Conservation (phyloP, 2,888 invertebrate species). For the Microdon myrmicae region DNA sequence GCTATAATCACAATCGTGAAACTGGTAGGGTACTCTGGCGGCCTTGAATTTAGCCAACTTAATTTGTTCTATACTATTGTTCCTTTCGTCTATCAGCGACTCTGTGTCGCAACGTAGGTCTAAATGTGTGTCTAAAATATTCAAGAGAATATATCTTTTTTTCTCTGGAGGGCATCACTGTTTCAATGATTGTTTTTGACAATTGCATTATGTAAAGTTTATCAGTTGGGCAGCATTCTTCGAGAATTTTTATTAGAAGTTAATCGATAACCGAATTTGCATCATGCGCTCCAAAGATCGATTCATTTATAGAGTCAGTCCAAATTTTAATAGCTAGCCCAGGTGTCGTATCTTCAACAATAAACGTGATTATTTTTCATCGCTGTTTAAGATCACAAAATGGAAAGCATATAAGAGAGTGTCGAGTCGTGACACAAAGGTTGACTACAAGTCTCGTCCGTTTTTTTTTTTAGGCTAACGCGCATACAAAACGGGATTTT, state of each 20-base stretch:
- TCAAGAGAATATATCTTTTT: slow-evolving; percentile 58
- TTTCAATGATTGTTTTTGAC: slow-evolving; percentile 55
- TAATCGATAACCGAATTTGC: slow-evolving; percentile 50
- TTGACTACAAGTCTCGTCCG: slow-evolving; percentile 52
- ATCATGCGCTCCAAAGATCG: slow-evolving; percentile 17
- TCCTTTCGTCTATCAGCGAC: slow-evolving; percentile 32
- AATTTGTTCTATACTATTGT: slow-evolving; percentile 46
- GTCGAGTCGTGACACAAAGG: slow-evolving; percentile 55
- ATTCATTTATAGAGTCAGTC: slow-evolving; percentile 57
- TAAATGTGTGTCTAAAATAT: slow-evolving; percentile 62
- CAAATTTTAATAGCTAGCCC: slow-evolving; percentile 61
- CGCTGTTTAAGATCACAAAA: slow-evolving; percentile 56
- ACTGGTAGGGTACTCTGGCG: slow-evolving; percentile 55
- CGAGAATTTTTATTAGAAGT: slow-evolving; percentile 54
- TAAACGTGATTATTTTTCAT: slow-evolving; percentile 56
- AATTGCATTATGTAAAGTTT: slow-evolving; percentile 55
- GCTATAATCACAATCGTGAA: slow-evolving; percentile 24
- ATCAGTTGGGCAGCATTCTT: slow-evolving; percentile 30
- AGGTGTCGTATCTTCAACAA: slow-evolving; percentile 59
- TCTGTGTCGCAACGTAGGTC: slow-evolving; percentile 52
- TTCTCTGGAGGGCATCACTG: slow-evolving; percentile 55
- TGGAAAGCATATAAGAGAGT: slow-evolving; percentile 62
- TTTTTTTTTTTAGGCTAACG: too few relatives aligned
- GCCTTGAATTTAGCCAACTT: slow-evolving; percentile 39
- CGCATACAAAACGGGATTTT: too few relatives aligned